Evolutionary conservation across 2,888 invertebrate species (phyloP).

Genomic region (Lithophane semibrunnea): DNA sequence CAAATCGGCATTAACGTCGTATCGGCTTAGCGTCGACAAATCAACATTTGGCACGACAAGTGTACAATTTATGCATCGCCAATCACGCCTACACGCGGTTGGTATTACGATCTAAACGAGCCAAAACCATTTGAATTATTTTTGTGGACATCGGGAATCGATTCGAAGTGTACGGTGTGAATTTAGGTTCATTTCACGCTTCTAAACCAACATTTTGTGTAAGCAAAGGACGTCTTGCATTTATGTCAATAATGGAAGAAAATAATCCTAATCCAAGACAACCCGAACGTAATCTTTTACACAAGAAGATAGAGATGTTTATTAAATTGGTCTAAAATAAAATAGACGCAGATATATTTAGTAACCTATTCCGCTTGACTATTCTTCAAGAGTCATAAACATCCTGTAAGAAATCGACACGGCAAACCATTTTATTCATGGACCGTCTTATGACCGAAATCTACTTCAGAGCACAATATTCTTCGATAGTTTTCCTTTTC

Average conservation of each 20-base stretch:
- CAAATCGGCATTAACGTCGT: constrained; percentile 53
- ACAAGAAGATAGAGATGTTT: not conserved
- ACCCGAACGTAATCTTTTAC: not conserved
- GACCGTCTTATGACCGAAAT: too few relatives aligned
- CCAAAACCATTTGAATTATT: constrained; percentile 47
- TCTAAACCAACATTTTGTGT: not conserved
- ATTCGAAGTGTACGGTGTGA: not conserved
- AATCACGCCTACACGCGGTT: constrained; percentile 59
- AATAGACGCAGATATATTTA: too few relatives aligned
- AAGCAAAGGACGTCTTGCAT: not conserved
- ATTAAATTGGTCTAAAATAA: not conserved
- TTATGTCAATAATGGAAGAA: not conserved
- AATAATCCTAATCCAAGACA: not conserved
- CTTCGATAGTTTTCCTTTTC: not conserved
- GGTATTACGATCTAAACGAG: constrained; percentile 52
- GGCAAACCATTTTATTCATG: too few relatives aligned
- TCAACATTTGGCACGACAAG: constrained; percentile 64
- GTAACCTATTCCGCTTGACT: too few relatives aligned
- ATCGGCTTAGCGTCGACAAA: constrained; percentile 62
- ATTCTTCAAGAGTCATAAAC: too few relatives aligned
- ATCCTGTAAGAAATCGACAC: too few relatives aligned
- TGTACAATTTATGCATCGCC: constrained; percentile 66
- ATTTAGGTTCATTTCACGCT: not conserved
- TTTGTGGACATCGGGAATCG: constrained; percentile 21
- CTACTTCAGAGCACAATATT: not conserved